A percentile compares a stretch with the other conserved stretches of the same genome.
Evolutionary conservation across 1,140 invertebrate species (phyloP).

Genomic region (Pseudomyrmex flavicornis): DNA sequence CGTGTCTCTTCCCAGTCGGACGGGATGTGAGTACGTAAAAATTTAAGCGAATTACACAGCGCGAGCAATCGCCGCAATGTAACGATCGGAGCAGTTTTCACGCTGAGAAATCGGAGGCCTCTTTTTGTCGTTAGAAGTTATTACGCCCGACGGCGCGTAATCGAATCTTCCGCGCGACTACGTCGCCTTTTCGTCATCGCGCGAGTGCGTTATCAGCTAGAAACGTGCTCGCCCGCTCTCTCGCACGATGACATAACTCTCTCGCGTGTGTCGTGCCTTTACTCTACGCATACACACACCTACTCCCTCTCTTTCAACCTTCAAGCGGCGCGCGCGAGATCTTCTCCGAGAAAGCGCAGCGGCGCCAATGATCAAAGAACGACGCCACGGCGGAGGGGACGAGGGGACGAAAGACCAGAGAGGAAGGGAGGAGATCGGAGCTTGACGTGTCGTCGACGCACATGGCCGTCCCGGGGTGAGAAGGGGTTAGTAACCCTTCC

Average conservation of each 20-base stretch:
- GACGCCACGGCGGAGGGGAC: background rate
- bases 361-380: constrained; percentile 22
- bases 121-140: no score
- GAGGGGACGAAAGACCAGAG: background rate
- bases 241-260: constrained; percentile 36
- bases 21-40: background rate
- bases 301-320: background rate
- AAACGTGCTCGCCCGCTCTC: background rate
- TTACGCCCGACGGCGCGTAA: no score
- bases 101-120: no score
- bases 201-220: constrained; percentile 16
- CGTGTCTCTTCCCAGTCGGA: background rate
- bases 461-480: background rate
- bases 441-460: background rate
- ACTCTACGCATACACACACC: background rate
- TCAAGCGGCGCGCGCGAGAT: background rate
- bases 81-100: no score
- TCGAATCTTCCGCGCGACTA: background rate
- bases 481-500: background rate
- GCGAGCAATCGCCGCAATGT: no score
- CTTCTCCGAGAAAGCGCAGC: constrained; percentile 2
- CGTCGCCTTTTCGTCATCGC: background rate
- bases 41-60: no score
- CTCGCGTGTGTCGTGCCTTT: background rate
- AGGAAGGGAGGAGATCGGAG: background rate